Evolutionary conservation across 35 echinoderm and acorn worm species (phyloP).

Genomic region (Chiridota heheva): DNA sequence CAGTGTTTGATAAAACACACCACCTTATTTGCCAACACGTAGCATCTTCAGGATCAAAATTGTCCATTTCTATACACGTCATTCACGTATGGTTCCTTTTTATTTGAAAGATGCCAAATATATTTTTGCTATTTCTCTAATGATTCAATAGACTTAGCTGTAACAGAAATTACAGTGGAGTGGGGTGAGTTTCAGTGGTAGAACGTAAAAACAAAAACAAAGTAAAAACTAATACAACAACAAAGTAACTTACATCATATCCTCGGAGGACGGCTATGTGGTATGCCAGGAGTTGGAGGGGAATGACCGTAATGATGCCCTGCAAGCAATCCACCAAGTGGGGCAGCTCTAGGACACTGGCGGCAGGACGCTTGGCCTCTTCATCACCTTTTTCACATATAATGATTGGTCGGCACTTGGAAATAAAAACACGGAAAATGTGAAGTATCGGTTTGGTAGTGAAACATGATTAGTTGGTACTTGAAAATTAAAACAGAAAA

Average conservation of each 20-base stretch:
- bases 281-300: constrained; percentile 92
- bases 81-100: too few species aligned
- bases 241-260: constrained; percentile 88
- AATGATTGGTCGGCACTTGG: constrained; percentile 86
- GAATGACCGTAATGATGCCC: constrained; percentile 92
- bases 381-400: constrained; percentile 81
- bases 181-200: not conserved
- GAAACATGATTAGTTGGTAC: not conserved
- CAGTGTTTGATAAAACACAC: too few species aligned
- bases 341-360: constrained; percentile 71
- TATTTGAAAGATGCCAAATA: too few species aligned
- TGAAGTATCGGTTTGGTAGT: not conserved
- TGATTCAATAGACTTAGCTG: not conserved
- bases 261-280: constrained; percentile 88
- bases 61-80: too few species aligned
- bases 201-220: too few species aligned
- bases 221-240: not conserved
- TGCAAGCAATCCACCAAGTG: constrained; percentile 76
- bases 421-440: constrained; percentile 11
- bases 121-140: too few species aligned
- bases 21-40: too few species aligned
- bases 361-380: constrained; percentile 54
- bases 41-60: too few species aligned
- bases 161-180: not conserved
- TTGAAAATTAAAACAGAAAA: not conserved